These are phyloP conservation scores for Gephyroberyx darwinii DNA, from an alignment of 2,797 vertebrate genomes.

Conservation along the genomic window DNA sequence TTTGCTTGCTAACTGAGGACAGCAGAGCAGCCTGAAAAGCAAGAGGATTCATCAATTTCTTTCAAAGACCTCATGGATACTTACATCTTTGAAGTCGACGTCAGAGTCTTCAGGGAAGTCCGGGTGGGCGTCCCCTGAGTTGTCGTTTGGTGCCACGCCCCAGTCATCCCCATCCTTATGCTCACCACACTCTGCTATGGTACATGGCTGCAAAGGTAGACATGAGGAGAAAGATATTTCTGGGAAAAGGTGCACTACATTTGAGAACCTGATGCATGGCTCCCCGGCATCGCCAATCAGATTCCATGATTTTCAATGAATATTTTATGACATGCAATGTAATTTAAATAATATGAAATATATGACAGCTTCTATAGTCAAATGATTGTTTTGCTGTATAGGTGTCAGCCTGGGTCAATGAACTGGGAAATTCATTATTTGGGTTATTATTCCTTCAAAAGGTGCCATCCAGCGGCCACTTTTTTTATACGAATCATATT, in stretches of 20 bases:
- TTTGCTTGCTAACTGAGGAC: not conserved
- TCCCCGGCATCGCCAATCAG: too few species aligned
- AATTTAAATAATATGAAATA: too few species aligned
- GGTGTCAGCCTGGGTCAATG: too few species aligned
- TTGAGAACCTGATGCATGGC: too few species aligned
- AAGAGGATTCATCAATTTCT: not conserved
- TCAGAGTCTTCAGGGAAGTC: constrained; percentile 96
- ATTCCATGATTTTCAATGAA: too few species aligned
- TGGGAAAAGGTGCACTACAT: not conserved
- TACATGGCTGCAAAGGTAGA: constrained; percentile 79
- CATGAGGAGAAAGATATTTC: not conserved
- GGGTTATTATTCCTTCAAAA: too few species aligned
- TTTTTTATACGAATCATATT: too few species aligned
- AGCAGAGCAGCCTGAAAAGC: not conserved
- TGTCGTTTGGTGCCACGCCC: constrained; percentile 82
- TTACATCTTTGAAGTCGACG: constrained; percentile 90
- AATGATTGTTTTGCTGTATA: too few species aligned
- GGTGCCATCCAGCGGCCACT: too few species aligned
- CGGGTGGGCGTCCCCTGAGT: constrained; percentile 88
- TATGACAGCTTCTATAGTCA: too few species aligned
- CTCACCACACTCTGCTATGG: constrained; percentile 92
- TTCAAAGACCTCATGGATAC: constrained; percentile 55
- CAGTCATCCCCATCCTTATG: constrained; percentile 89
- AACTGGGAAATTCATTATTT: too few species aligned
- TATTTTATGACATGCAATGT: too few species aligned